Percentiles rank a stretch among this genome's conserved stretches.
These are phyloP conservation scores for Epistrophella euchroma DNA, from an alignment of 2,888 invertebrate genomes.

Conservation along the genomic window DNA sequence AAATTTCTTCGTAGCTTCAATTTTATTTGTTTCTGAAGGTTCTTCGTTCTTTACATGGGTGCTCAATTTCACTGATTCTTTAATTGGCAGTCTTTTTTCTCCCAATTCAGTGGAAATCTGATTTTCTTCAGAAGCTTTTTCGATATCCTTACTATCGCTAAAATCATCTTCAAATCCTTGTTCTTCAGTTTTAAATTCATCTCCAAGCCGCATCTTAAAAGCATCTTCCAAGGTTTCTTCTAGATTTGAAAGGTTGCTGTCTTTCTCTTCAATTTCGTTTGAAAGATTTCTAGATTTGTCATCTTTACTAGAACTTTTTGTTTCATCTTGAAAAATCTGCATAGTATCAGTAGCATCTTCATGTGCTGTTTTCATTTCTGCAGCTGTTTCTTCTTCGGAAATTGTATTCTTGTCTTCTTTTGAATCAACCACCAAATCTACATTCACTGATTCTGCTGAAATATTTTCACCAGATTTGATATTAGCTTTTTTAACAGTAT, in stretches of 20 bases:
- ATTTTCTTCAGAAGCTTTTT: not conserved
- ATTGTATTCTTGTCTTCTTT: not conserved
- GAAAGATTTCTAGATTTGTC: not conserved
- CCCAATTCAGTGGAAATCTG: not conserved
- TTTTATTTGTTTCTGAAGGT: not conserved
- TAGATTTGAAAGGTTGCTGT: not conserved
- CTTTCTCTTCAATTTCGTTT: not conserved
- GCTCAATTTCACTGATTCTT: not conserved
- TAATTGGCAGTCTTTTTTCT: not conserved
- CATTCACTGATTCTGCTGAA: not conserved
- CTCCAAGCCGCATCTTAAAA: not conserved
- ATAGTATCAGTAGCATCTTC: not conserved
- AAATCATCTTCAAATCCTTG: conserved; percentile 35
- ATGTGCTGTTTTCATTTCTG: not conserved
- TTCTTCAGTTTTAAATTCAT: not conserved
- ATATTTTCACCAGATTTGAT: not conserved
- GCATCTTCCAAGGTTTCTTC: not conserved
- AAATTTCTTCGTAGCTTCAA: not conserved
- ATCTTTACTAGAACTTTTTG: not conserved
- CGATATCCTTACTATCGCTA: not conserved
- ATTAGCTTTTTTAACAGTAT: not conserved
- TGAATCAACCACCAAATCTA: not conserved
- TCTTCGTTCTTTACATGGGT: not conserved
- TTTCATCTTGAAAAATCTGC: not conserved
- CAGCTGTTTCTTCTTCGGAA: not conserved